Evolutionary conservation across 2,797 vertebrate genomes (phyloP), one percentile per base, ranked within the genome.

Genomic region (Gymnoscopelus microlampas): DNA sequence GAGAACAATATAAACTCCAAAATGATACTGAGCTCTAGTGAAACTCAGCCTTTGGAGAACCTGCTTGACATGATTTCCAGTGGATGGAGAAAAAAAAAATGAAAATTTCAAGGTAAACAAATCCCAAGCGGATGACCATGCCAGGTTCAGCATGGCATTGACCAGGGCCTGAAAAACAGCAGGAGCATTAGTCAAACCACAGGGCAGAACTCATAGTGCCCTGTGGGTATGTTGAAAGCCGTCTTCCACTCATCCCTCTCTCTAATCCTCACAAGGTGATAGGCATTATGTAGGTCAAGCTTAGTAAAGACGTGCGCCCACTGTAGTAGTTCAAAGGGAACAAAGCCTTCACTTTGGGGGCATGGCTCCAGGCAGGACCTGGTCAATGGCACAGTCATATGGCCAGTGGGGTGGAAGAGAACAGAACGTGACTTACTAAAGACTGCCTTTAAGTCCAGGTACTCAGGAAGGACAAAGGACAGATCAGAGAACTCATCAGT

Each of bases 91-190:
- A 35, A 35, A 35, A 66, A 10, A 55, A 56, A 15, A 58, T 14
- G 32, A 58, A 54, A 14, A 57, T 66, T 48, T 60, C n/a, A 1
- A 68, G 44, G 29, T 60, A 53, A 24, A 60, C 66, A 50, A 60
- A 59, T 4, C 53, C n/a, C 13, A 53, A 23, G 1, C 3, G 4
- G 9, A n/a, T 24, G 7, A 54, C 15, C 4, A 69, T n/a, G 12
- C 54, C 57, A 9, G 15, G 15, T 6, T 35, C 32, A 61, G 26
- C 4, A 61, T 12, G 29, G 60, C 49, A 39, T 69, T 61, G 2
- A 69, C 44, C 13, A 61, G 3, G 8, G 58, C 32, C 49, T 69
- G 50, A 32, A 61, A 69, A 26, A 69, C 57, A 19, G 67, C 15
- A 7, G 67, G 57, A 19, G 67, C 56, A 51, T 69, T 60, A 26